Evolutionary conservation across 2,888 invertebrate species (phyloP).

Genomic region (Heteropelma amictum): DNA sequence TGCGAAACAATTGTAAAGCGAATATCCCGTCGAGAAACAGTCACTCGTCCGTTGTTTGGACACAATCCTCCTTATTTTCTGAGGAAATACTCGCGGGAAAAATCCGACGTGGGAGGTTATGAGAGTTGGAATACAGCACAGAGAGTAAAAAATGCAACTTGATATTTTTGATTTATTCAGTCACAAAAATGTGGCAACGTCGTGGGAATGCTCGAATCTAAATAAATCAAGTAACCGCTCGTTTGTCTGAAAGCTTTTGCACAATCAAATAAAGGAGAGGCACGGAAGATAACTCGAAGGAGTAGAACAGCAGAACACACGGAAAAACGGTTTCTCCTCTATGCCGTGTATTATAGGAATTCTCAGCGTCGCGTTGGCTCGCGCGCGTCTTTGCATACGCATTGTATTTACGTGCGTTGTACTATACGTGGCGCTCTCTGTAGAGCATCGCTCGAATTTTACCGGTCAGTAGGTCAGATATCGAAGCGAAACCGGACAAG

Average conservation of each 20-base stretch:
- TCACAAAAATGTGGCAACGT: not conserved
- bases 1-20: too few species aligned
- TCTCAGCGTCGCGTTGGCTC: not conserved
- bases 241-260: not conserved
- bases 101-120: too few species aligned
- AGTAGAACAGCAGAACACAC: not conserved
- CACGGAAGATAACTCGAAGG: not conserved
- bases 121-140: too few species aligned
- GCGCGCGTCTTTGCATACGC: constrained; percentile 6
- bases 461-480: constrained; percentile 56
- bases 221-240: not conserved
- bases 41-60: too few species aligned
- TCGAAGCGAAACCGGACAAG: constrained; percentile 41
- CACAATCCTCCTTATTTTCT: too few species aligned
- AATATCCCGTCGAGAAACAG: too few species aligned
- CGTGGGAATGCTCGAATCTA: constrained; percentile 8
- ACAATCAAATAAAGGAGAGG: not conserved
- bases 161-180: too few species aligned
- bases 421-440: not conserved
- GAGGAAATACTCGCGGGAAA: too few species aligned
- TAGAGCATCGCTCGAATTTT: constrained; percentile 36
- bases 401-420: not conserved
- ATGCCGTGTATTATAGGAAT: constrained; percentile 4
- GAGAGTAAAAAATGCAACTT: too few species aligned
- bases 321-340: not conserved